Conservation (phyloP, 2,888 invertebrate species). For the Caenorhabditis becei region DNA sequence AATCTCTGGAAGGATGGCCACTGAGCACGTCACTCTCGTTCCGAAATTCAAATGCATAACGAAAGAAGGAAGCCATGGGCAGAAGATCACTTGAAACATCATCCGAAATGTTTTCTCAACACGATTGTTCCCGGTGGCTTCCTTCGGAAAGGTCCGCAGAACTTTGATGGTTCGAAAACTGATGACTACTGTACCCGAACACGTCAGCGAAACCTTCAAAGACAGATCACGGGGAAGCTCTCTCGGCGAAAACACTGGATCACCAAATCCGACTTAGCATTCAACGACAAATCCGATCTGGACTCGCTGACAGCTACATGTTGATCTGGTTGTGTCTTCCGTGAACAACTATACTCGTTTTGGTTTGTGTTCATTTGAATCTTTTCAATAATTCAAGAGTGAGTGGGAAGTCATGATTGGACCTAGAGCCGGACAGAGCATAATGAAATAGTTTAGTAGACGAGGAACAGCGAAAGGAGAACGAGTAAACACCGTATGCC, state of each 20-base stretch:
- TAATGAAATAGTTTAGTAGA: background rate
- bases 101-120: constrained; percentile 4
- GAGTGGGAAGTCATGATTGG: background rate
- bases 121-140: background rate
- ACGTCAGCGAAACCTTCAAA: background rate
- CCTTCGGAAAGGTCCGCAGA: background rate
- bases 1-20: background rate
- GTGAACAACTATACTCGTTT: constrained; percentile 5
- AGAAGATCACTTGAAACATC: constrained; percentile 18
- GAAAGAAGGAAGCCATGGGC: background rate
- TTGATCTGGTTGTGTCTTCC: constrained; percentile 33
- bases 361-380: background rate
- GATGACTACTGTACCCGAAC: background rate
- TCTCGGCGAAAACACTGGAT: background rate
- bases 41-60: constrained; percentile 10
- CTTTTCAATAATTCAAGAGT: background rate
- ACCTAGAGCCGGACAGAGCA: background rate
- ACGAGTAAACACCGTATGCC: background rate
- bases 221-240: background rate
- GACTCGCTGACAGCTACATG: constrained; percentile 13
- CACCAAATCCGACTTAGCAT: background rate
- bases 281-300: constrained; percentile 14
- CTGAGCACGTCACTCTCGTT: constrained; percentile 1
- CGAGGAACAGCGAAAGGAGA: background rate
- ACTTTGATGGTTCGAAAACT: background rate